These are phyloP conservation scores for Dromaius novaehollandiae DNA, from an alignment of 2,113 vertebrate genomes.

Conservation along the genomic window DNA sequence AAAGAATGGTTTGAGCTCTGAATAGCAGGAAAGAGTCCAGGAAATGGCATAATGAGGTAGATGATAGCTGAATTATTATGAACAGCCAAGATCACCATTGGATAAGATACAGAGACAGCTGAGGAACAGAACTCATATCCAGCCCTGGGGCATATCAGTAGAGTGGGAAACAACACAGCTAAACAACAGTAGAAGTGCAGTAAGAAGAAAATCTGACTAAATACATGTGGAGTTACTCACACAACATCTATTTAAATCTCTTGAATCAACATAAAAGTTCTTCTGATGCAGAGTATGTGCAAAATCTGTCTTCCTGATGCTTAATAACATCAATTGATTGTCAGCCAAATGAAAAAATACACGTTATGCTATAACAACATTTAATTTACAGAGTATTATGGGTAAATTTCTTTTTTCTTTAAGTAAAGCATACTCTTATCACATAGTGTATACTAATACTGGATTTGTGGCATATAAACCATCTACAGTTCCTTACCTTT, in stretches of 20 bases:
- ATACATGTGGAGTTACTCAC: neutral
- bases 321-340: neutral
- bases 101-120: conserved; percentile 31
- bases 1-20: neutral
- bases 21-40: conserved; percentile 27
- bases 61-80: conserved; percentile 17
- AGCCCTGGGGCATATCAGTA: neutral
- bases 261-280: neutral
- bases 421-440: neutral
- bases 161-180: neutral
- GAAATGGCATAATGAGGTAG: conserved; percentile 47
- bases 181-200: neutral
- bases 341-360: neutral
- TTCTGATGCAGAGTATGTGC: neutral
- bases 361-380: neutral
- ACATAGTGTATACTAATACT: neutral
- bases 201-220: conserved; percentile 27
- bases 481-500: conserved; percentile 86
- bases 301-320: neutral
- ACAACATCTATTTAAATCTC: neutral
- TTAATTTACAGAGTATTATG: neutral
- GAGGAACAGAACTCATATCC: conserved; percentile 25
- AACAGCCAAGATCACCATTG: conserved; percentile 7
- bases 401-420: neutral
- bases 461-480: neutral